phyloP scores from a whole-genome alignment of 2,888 invertebrate species.

The Tinea pellionella region DNA sequence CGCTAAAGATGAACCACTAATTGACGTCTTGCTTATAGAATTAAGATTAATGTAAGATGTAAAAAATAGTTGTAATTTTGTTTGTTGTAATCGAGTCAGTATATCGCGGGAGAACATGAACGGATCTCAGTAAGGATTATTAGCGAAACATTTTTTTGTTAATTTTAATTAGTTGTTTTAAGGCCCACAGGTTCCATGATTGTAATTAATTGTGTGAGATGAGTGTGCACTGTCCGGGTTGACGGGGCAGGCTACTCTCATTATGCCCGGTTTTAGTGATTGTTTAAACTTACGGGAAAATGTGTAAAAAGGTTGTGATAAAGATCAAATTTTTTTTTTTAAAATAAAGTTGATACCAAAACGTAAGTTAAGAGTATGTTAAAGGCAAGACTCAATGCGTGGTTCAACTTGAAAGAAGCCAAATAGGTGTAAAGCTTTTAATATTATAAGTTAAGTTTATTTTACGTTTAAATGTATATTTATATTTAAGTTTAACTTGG shows the following conservation, averaged over 20 bases:
- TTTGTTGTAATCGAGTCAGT: slow-evolving; percentile 28
- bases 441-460: slow-evolving; percentile 15
- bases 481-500: background rate
- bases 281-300: background rate
- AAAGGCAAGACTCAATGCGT: slow-evolving; percentile 55
- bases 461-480: background rate
- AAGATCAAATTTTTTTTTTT: background rate
- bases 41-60: background rate
- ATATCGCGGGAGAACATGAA: slow-evolving; percentile 37
- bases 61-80: background rate
- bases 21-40: background rate
- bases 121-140: slow-evolving; percentile 48
- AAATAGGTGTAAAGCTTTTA: slow-evolving; percentile 58
- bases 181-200: background rate
- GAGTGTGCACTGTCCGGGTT: too few relatives aligned
- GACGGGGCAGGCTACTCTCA: too few relatives aligned
- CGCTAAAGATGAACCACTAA: background rate
- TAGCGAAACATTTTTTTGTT: background rate
- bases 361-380: slow-evolving; percentile 12
- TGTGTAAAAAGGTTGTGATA: background rate
- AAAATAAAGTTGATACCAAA: slow-evolving; percentile 50
- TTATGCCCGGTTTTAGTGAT: too few relatives aligned
- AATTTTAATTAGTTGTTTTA: background rate
- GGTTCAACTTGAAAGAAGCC: slow-evolving; percentile 70
- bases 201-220: background rate